These are phyloP conservation scores for Netelia fuscicornis DNA, from an alignment of 2,888 invertebrate genomes.

Conservation along the genomic window DNA sequence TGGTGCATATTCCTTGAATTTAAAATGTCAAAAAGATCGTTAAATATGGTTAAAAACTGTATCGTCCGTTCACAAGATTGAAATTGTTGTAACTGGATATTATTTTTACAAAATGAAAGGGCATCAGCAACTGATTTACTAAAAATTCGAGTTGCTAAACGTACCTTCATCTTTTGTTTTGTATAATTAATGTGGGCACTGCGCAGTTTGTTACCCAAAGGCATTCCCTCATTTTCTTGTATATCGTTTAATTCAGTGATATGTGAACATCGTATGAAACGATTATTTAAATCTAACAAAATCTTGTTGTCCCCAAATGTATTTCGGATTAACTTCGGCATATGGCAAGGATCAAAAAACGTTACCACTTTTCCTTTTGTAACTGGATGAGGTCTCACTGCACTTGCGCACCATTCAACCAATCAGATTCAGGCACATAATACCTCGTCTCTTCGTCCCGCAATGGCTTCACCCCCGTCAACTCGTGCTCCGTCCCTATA, in stretches of 20 bases:
- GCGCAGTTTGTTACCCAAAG: conserved; percentile 67
- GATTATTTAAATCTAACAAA: too few relatives aligned
- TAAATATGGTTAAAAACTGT: conserved; percentile 69
- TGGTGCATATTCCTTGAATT: conserved; percentile 63
- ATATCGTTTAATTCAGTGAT: conserved; percentile 56
- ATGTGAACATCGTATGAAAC: conserved; percentile 61
- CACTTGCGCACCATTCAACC: too few relatives aligned
- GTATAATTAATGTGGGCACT: conserved; percentile 61
- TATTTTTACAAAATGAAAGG: conserved; percentile 67
- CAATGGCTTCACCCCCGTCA: too few relatives aligned
- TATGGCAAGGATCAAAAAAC: too few relatives aligned
- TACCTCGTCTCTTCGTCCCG: too few relatives aligned
- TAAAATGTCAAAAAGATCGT: conserved; percentile 73
- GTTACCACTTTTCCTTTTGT: too few relatives aligned
- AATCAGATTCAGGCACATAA: too few relatives aligned
- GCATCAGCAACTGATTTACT: conserved; percentile 72
- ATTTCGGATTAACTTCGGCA: conserved; percentile 4
- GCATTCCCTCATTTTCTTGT: conserved; percentile 67
- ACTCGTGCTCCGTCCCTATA: too few relatives aligned
- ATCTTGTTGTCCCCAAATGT: too few relatives aligned
- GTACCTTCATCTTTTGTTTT: conserved; percentile 71
- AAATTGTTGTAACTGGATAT: conserved; percentile 69
- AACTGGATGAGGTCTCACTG: too few relatives aligned
- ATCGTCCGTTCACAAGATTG: conserved; percentile 67
- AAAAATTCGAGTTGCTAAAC: conserved; percentile 64